Evolutionary conservation across 2,113 vertebrate genomes (phyloP).

Genomic region (Empidonax traillii): DNA sequence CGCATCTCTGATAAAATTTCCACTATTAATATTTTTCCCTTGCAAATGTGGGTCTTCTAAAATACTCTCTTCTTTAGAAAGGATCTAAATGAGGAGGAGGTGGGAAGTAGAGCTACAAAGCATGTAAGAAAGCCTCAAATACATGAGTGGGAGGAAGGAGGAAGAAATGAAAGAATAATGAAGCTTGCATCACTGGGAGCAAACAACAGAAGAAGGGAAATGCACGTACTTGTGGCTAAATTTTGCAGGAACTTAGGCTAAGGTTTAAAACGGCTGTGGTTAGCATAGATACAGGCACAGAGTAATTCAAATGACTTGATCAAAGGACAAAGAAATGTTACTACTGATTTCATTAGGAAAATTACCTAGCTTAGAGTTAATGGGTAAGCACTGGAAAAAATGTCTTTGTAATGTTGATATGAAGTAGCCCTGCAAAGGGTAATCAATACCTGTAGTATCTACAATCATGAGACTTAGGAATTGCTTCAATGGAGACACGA

Average conservation of each 20-base stretch:
- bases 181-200: constrained; percentile 37
- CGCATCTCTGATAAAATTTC: constrained; percentile 11
- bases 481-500: neutral
- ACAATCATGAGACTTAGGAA: accelerated
- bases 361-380: neutral
- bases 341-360: constrained; percentile 10
- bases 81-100: constrained; percentile 48
- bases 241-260: constrained; percentile 27
- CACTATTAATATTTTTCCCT: constrained; percentile 50
- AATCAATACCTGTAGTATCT: neutral
- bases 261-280: neutral
- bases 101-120: constrained; percentile 47
- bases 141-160: constrained; percentile 54
- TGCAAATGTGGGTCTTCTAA: constrained; percentile 44
- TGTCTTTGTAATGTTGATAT: neutral
- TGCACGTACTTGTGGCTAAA: neutral
- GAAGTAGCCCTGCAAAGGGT: neutral
- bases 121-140: constrained; percentile 34
- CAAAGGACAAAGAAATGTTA: neutral
- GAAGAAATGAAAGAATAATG: constrained; percentile 58
- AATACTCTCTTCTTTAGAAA: constrained; percentile 20
- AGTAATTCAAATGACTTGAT: neutral
- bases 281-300: neutral
- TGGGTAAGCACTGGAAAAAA: neutral
- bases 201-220: constrained; percentile 27